A percentile compares a stretch with the other conserved stretches of the same genome.
Evolutionary conservation across 2,888 invertebrate genomes (phyloP).

Genomic region (Drosophila setosimentum): DNA sequence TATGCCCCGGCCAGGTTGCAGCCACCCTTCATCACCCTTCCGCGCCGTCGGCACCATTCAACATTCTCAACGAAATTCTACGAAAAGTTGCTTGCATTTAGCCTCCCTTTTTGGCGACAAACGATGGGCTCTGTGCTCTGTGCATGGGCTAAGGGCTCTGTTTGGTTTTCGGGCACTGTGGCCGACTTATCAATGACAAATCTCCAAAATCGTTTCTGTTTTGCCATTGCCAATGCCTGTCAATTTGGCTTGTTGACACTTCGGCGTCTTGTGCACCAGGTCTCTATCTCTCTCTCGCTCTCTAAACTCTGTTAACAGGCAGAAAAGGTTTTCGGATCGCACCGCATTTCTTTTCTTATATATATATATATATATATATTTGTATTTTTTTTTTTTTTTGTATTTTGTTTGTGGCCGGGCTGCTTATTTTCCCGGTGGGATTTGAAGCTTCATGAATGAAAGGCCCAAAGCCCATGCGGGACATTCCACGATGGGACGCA

Average conservation of each 20-base stretch:
- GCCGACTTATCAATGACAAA: conserved; percentile 80
- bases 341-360: conserved; percentile 52
- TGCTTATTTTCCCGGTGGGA: conserved; percentile 78
- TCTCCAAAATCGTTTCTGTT: conserved; percentile 79
- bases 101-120: conserved; percentile 47
- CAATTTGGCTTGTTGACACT: conserved; percentile 80
- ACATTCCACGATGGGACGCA: conserved; percentile 37
- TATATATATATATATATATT: too few relatives aligned
- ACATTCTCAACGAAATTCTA: conserved; percentile 61
- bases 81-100: conserved; percentile 62
- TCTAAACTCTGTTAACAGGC: conserved; percentile 20
- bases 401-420: conserved; percentile 39
- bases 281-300: conserved; percentile 15
- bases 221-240: conserved; percentile 70
- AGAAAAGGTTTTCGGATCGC: conserved; percentile 59
- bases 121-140: conserved; percentile 1
- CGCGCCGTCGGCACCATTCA: background rate
- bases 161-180: conserved; percentile 51
- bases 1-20: conserved; percentile 1
- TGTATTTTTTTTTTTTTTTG: conserved; percentile 6
- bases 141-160: conserved; percentile 5
- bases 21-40: conserved; percentile 36
- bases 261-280: conserved; percentile 61
- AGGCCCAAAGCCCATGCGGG: conserved; percentile 52
- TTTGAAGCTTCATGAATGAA: conserved; percentile 76